Evolutionary conservation across 2,888 invertebrate species (phyloP).

Genomic region (Drosophila falleni): DNA sequence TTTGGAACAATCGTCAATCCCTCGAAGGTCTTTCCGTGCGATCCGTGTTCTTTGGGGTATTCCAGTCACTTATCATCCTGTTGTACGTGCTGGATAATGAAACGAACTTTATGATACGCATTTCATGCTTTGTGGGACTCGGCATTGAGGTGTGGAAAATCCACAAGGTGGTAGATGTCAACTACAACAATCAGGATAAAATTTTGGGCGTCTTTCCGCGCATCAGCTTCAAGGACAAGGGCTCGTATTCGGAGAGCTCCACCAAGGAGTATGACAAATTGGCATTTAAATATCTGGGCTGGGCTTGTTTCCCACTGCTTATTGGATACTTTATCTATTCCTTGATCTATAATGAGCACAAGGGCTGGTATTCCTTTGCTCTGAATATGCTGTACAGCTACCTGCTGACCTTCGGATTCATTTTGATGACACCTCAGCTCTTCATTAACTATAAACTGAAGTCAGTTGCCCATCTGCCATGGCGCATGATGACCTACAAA

Average conservation of each 20-base stretch:
- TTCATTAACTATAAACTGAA: constrained; percentile 99
- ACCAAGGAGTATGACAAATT: constrained; percentile 97
- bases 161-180: constrained; percentile 96
- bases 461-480: constrained; percentile 99
- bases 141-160: constrained; percentile 99
- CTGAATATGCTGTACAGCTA: constrained; percentile 99
- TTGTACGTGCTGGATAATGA: constrained; percentile 99
- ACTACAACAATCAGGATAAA: constrained; percentile 90
- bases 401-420: constrained; percentile 98
- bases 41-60: constrained; percentile 99
- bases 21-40: constrained; percentile 98
- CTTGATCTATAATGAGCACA: constrained; percentile 97
- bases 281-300: constrained; percentile 98
- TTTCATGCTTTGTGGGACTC: constrained; percentile 97
- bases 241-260: constrained; percentile 97
- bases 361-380: constrained; percentile 99
- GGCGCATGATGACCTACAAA: constrained; percentile 99
- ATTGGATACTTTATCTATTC: constrained; percentile 98
- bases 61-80: constrained; percentile 97
- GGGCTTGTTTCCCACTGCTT: constrained; percentile 97
- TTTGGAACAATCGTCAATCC: constrained; percentile 99
- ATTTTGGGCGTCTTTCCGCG: constrained; percentile 93
- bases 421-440: constrained; percentile 99
- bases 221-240: constrained; percentile 95
- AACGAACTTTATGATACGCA: constrained; percentile 97